Conservation (phyloP, 2,888 invertebrate genomes). For the Mythimna vitellina region DNA sequence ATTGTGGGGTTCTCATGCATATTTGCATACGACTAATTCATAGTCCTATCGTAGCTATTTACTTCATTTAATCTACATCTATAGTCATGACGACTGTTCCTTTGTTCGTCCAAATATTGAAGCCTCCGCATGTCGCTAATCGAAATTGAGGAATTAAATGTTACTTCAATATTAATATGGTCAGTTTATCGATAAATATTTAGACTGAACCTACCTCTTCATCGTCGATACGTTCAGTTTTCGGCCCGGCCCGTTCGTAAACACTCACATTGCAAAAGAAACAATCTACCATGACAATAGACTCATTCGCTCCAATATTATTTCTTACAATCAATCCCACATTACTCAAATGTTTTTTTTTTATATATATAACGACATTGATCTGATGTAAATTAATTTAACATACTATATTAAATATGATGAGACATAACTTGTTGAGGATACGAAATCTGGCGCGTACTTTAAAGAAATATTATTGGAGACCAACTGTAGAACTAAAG, state of each 20-base stretch:
- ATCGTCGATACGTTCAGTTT: constrained; percentile 85
- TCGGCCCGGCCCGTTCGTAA: constrained; percentile 85
- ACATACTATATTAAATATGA: background rate
- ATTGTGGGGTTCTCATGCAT: constrained; percentile 87
- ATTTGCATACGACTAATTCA: constrained; percentile 81
- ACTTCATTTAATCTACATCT: constrained; percentile 81
- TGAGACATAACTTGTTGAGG: constrained; percentile 1
- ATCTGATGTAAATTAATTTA: background rate
- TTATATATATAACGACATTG: background rate
- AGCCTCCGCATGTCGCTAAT: constrained; percentile 86
- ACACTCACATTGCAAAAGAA: constrained; percentile 89
- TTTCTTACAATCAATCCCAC: constrained; percentile 72
- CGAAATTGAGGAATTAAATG: constrained; percentile 86
- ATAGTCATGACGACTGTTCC: constrained; percentile 90
- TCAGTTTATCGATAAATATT: constrained; percentile 70
- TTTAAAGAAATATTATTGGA: constrained; percentile 87
- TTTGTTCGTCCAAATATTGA: constrained; percentile 77
- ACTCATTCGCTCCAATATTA: constrained; percentile 88
- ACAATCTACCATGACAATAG: constrained; percentile 91
- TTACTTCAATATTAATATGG: constrained; percentile 66
- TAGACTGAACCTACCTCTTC: constrained; percentile 89
- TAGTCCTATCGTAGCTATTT: constrained; percentile 77
- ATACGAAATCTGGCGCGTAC: background rate
- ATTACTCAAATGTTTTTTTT: constrained; percentile 26
- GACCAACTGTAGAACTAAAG: constrained; percentile 70